These are phyloP conservation scores for Bombus terrestris DNA, from an alignment of 1,140 invertebrate genomes.

Conservation along the genomic window DNA sequence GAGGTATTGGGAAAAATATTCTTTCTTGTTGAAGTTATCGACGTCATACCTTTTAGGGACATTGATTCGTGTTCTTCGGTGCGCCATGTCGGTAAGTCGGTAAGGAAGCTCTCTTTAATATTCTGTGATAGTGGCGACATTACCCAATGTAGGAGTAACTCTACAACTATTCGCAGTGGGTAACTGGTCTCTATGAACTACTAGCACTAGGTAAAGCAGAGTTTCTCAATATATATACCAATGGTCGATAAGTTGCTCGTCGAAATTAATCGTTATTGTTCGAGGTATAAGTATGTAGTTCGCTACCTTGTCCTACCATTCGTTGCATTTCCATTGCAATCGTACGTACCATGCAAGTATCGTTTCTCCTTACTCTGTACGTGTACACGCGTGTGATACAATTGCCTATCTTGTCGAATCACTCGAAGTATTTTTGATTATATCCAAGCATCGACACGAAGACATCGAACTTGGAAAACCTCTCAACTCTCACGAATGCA, in stretches of 20 bases:
- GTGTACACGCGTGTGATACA: background rate
- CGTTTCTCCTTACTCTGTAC: background rate
- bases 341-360: background rate
- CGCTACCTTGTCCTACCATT: background rate
- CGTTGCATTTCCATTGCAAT: background rate
- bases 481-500: background rate
- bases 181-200: background rate
- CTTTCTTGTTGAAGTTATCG: background rate
- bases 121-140: rapidly evolving
- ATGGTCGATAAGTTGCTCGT: background rate
- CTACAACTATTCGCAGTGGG: rapidly evolving
- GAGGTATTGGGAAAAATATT: background rate
- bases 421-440: background rate
- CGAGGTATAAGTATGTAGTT: background rate
- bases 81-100: background rate
- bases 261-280: background rate
- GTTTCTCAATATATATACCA: background rate
- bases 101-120: background rate
- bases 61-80: too few relatives aligned
- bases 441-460: background rate
- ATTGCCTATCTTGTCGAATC: background rate
- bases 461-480: background rate
- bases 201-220: background rate
- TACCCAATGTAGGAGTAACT: background rate
- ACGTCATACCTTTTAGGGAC: background rate